Base-by-base conservation (phyloP, 64 coral and sea anemone genomes). In the Pachyseris speciosa region DNA sequence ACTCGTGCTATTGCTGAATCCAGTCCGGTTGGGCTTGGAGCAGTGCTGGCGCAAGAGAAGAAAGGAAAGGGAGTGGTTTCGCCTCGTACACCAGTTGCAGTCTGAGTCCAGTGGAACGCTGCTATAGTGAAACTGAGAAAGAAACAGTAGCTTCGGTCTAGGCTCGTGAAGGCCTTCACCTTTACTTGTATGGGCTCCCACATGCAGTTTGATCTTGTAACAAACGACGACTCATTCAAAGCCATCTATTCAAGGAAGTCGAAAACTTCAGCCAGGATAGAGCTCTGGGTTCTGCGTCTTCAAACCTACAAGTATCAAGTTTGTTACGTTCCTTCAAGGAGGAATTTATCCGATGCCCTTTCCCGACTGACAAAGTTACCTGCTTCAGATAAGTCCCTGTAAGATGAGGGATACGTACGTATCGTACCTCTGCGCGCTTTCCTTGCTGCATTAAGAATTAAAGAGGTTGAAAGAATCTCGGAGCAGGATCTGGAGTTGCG, bases 271-370 rank as follows among this genome's bases (percentile, higher is more conserved):
- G 74, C 36, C 17, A 10, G 16, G 38, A 72, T 72, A 42, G 69
- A 72, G 38, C 16, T 36, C 1, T 72, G 37, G 69, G 69, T 38
- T 41, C 34, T 72, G 37, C 37, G 38, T 16, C 31, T 72, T 17
- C 69, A 72, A 17, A 36, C 69, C 17, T 43, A 43, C 36, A 84
- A 84, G 25, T 66, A 84, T 61, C 49, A 67, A 64, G 80, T 84
- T 24, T 67, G 80, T 36, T 77, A 61, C 20, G 51, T 55, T 9
- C 20, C 51, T 0, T 60, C 22, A 4, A 64, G 44, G 11, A 57
- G 63, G 22, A 83, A 83, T 57, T 63, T 83, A n/a, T 51, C 78
- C 10, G 78, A 61, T 15, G 78, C 78, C 52, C 49, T 83, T 22
- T 83, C 78, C 11, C 49, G 78, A 39, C 34, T 38, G 9, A 37